Conservation (phyloP, 1,140 invertebrate genomes). For the Zaprionus ornatus region DNA sequence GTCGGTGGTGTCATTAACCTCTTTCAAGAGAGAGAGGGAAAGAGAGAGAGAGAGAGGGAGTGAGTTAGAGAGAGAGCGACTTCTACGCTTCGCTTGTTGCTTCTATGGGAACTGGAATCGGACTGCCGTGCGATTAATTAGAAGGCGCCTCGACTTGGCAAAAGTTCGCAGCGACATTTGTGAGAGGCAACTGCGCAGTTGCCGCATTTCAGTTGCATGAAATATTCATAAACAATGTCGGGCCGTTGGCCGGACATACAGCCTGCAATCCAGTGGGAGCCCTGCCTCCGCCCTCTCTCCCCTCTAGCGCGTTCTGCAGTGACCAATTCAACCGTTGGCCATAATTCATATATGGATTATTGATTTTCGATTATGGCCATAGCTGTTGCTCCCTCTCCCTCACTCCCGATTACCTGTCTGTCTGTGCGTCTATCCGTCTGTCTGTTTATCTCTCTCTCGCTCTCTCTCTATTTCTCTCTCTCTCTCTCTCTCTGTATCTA, state of each 20-base stretch:
- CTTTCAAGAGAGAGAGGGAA: background rate
- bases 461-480: background rate
- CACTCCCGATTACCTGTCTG: conserved; percentile 13
- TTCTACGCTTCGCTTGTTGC: conserved; percentile 11
- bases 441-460: conserved; percentile 2
- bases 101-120: background rate
- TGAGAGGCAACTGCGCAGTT: conserved; percentile 59
- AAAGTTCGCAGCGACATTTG: conserved; percentile 16
- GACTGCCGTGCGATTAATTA: conserved; percentile 22
- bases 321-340: conserved; percentile 20
- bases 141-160: conserved; percentile 13
- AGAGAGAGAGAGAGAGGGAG: background rate
- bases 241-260: conserved; percentile 12
- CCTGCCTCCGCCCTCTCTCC: background rate
- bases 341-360: conserved; percentile 67
- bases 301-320: background rate
- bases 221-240: conserved; percentile 59
- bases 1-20: conserved; percentile 29
- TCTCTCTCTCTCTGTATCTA: conserved; percentile 3
- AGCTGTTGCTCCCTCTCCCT: conserved; percentile 33
- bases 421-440: background rate
- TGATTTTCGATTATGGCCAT: conserved; percentile 77
- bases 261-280: background rate
- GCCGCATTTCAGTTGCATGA: conserved; percentile 37
- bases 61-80: background rate